Evolutionary conservation across 2,113 vertebrate genomes (phyloP).

Genomic region (Mus musculus): GRCm39 chr9:114865001-114865500

Average conservation of each 20-base stretch:
- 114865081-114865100: not conserved
- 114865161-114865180: fast-evolving
- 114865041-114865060: not conserved
- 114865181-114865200: not conserved
- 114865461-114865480: conserved; percentile 26
- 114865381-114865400: not conserved
- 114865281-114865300: too few relatives aligned
- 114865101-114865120: too few relatives aligned
- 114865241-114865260: not conserved
- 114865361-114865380: not conserved
- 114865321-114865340: not conserved
- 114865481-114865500: conserved; percentile 30
- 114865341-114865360: not conserved
- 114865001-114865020: not conserved
- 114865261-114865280: not conserved
- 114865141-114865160: not conserved
- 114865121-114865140: not conserved
- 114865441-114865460: not conserved
- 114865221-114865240: not conserved
- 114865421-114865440: conserved; percentile 16
- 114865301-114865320: not conserved
- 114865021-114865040: not conserved
- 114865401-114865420: conserved; percentile 1
- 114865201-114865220: not conserved
- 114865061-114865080: not conserved